A percentile compares a stretch with the other conserved stretches of the same genome.
Evolutionary conservation across 2,797 vertebrate species (phyloP).

Genomic region (Enteromius afrohamiltoni): DNA sequence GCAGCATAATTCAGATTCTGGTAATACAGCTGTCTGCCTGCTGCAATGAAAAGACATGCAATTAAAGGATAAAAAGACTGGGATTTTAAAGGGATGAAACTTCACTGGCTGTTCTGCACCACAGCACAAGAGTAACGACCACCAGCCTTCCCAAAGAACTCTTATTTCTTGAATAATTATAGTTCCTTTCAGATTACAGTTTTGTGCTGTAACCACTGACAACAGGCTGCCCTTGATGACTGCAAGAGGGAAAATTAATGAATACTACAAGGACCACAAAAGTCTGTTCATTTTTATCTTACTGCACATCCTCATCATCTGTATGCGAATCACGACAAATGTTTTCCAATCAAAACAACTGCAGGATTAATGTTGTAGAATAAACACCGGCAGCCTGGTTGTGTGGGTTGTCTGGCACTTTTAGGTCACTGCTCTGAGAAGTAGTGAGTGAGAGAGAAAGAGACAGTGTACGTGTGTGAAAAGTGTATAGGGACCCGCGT

Average conservation of each 20-base stretch:
- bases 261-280: conserved; percentile 15
- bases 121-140: conserved; percentile 36
- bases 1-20: neutral
- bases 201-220: conserved; percentile 27
- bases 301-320: conserved; percentile 3
- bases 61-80: conserved; percentile 6
- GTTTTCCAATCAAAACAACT: conserved; percentile 26
- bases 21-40: neutral
- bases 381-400: conserved; percentile 23
- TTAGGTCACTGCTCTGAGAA: conserved; percentile 14
- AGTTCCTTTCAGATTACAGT: conserved; percentile 15
- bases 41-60: conserved; percentile 16
- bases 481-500: conserved; percentile 16
- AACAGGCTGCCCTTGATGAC: conserved; percentile 31
- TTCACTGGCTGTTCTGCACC: conserved; percentile 21
- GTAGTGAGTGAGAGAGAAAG: conserved; percentile 15
- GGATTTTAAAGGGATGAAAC: conserved; percentile 17
- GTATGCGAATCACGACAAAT: conserved; percentile 24
- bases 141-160: neutral
- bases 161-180: conserved; percentile 37
- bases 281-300: conserved; percentile 16
- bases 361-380: conserved; percentile 18
- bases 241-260: conserved; percentile 21
- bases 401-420: conserved; percentile 32
- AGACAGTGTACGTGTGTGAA: conserved; percentile 12